Base-by-base conservation (phyloP, 1,140 invertebrate species). In the Tetragonula clypearis region DNA sequence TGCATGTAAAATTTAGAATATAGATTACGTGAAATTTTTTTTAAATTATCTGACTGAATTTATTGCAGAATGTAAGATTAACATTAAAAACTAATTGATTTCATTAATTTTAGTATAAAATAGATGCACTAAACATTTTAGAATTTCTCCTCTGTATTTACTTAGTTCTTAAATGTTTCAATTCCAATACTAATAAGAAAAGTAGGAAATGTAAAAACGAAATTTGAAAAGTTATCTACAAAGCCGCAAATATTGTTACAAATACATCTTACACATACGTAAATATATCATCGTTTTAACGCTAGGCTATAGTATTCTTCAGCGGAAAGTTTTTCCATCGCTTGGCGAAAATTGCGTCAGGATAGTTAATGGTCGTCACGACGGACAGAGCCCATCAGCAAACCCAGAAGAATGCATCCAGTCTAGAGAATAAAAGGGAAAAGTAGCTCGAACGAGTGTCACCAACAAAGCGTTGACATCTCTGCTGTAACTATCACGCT, bases 261-360 rank as follows among this genome's bases (percentile, higher is more conserved):
- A 19, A 41, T 17, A 35, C 68, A 41, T 3, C 12, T 49, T 19
- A 58, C 58, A 62, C 12, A n/a, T 17, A 56, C 72, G n/a, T 53
- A 66, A 35, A 41, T n/a, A 5, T 21, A 19, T n/a, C n/a, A 56
- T 4, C 17, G 72, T 74, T 74, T 74, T 12, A 74, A 75, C 73
- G 12, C 58, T 49, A 12, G n/a, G 12, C 19, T 15, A 26, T 17
- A 15, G 19, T 21, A 23, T 58, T 23, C 12, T 58, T 55, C 2
- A 19, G 41, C 41, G 72, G 75, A 79, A 89, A 89, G 86, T 89
- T 89, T 86, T 88, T 87, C 88, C 86, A 89, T 89, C 79, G 79
- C 41, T 79, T 41, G 73, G 68, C 69, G 88, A 87, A 89, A 89
- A 81, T 87, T 87, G 84, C 77, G 84, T 86, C 84, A 75, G 62